Evolutionary conservation across 2,888 invertebrate species (phyloP).

Genomic region (Andrena flavipes): DNA sequence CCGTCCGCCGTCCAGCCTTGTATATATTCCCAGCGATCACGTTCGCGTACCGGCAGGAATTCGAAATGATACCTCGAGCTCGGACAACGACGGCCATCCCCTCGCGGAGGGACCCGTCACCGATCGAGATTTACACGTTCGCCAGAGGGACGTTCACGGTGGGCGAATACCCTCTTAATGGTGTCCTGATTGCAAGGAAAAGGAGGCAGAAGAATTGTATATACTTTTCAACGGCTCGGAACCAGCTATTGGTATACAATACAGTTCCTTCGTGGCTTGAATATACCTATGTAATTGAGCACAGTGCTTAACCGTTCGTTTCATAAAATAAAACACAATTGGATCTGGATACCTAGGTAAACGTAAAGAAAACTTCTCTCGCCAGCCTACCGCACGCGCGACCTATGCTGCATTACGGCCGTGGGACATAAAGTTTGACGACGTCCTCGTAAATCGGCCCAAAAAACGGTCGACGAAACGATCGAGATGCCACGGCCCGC

Average conservation of each 20-base stretch:
- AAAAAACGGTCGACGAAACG: conserved; percentile 53
- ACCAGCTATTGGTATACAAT: too few species aligned
- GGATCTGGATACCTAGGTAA: background rate
- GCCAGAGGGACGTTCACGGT: background rate
- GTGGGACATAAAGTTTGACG: conserved; percentile 45
- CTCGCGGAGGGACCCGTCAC: background rate
- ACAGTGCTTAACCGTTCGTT: background rate
- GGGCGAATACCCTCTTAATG: background rate
- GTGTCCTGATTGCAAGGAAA: background rate
- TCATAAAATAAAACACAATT: conserved; percentile 5
- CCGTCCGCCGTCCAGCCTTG: conserved; percentile 42
- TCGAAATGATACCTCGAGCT: conserved; percentile 56
- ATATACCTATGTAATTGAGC: background rate
- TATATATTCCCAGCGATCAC: conserved; percentile 54
- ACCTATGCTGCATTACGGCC: conserved; percentile 10
- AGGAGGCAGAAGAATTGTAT: background rate
- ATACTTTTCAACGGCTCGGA: background rate
- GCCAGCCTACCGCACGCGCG: background rate
- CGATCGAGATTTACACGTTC: conserved; percentile 14
- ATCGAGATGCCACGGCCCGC: conserved; percentile 20
- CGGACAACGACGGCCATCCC: background rate
- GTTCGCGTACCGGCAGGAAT: conserved; percentile 55
- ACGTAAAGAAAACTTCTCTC: background rate
- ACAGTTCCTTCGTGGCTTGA: background rate
- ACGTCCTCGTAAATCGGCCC: conserved; percentile 49